Evolutionary conservation across 2,797 vertebrate genomes (phyloP).

Genomic region (Martes flavigula): DNA sequence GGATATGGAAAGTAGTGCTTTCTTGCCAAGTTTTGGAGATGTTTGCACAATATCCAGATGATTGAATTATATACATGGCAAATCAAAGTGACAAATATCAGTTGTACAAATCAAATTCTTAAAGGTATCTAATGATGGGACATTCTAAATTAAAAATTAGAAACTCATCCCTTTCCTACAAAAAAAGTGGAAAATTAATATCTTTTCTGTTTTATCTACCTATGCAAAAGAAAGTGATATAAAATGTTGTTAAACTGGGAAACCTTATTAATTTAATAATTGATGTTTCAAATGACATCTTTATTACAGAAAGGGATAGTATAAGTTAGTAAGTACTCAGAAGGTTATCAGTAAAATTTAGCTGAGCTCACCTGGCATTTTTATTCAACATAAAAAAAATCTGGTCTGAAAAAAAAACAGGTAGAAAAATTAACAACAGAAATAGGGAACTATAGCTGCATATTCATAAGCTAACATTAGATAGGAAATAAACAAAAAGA

Average conservation of each 20-base stretch:
- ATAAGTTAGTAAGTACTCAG: neutral
- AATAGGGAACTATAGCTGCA: neutral
- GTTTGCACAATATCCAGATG: constrained; percentile 13
- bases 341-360: neutral
- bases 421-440: neutral
- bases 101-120: constrained; percentile 3
- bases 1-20: neutral
- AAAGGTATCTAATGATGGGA: neutral
- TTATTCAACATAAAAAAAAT: neutral
- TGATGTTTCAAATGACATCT: neutral
- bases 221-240: neutral
- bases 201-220: neutral
- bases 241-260: neutral
- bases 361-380: neutral
- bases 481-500: constrained; percentile 18
- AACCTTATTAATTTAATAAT: neutral
- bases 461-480: neutral
- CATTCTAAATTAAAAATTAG: constrained; percentile 8
- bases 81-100: constrained; percentile 35
- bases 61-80: neutral
- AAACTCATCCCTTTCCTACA: neutral
- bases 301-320: neutral
- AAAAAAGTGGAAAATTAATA: neutral
- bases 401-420: neutral
- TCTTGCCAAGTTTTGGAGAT: neutral